phyloP scores from a whole-genome alignment of 1,140 invertebrate species.

The Pentalonia nigronervosa region DNA sequence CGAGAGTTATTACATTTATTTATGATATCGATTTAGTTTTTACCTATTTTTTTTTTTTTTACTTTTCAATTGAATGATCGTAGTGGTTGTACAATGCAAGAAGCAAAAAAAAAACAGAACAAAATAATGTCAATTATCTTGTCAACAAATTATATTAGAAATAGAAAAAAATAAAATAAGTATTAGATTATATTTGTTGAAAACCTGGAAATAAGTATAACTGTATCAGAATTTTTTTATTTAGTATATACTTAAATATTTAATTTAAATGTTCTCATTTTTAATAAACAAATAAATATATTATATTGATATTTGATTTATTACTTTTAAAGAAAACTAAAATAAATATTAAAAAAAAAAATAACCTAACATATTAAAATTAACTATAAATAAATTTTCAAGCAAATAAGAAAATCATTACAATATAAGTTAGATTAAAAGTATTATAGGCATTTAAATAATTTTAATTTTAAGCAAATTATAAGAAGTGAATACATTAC shows the following conservation, averaged over 20 bases:
- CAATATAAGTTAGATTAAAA: background rate
- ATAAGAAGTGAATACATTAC: background rate
- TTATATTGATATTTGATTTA: background rate
- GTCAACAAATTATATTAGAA: background rate
- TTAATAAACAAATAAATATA: background rate
- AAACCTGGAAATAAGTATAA: background rate
- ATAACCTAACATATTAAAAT: background rate
- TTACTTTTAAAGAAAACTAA: background rate
- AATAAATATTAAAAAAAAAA: background rate
- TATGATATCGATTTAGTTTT: background rate
- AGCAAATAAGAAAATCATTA: background rate
- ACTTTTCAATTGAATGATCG: background rate
- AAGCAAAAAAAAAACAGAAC: background rate
- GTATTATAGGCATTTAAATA: no score
- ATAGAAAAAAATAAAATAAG: background rate
- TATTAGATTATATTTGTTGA: background rate
- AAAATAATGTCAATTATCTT: constrained; percentile 9
- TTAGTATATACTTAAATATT: background rate
- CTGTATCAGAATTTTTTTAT: background rate
- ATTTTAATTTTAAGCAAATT: background rate
- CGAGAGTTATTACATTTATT: background rate
- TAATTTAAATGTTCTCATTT: background rate
- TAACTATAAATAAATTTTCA: background rate
- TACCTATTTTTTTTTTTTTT: background rate
- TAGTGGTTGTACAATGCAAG: background rate